Base-by-base conservation (phyloP, 2,113 vertebrate species). In the Tragelaphus scriptus region DNA sequence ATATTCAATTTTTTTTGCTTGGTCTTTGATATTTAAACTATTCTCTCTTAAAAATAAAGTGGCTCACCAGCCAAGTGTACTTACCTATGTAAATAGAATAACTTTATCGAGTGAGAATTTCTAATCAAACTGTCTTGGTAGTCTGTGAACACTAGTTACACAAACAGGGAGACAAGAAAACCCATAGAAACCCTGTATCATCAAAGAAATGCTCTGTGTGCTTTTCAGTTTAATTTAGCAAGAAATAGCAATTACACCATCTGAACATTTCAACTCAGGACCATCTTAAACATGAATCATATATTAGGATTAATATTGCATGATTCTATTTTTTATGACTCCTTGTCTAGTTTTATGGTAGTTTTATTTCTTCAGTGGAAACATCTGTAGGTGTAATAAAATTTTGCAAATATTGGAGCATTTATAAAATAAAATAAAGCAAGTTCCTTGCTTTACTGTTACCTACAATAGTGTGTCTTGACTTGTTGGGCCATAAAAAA, bases 351-450 rank as follows among this genome's bases (percentile, higher is more conserved):
- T 58, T 68, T 77, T 86, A 32, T 26, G 59, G 32, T 95, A 82
- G 8, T 51, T 88, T 61, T 90, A 5, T 25, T 53, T 51, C 21
- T 89, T 94, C 65, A 92, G 77, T 10, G 47, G 36, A 15, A 96
- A n/a, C 32, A 88, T 13, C 32, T 98, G 93, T 88, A 61, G 12
- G 55, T 90, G 5, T 28, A 75, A 80, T 71, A 0, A 21, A 84
- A 23, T 95, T 97, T 84, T 26, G 2, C 23, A 97, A 96, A 94
- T 77, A 44, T 88, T 98, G 28, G 26, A 28, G 3, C 13, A 10
- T 81, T 9, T 85, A 93, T 96, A 97, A 12, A 9, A 19, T 55
- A 86, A 97, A 85, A 94, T 87, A 97, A 93, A 96, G 80, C 3
- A 90, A 10, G 2, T 96, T 75, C 16, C 25, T 96, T 98, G 58